Evolutionary conservation across 2,797 vertebrate genomes (phyloP).

Genomic region (Parotocinclus haroldoi): DNA sequence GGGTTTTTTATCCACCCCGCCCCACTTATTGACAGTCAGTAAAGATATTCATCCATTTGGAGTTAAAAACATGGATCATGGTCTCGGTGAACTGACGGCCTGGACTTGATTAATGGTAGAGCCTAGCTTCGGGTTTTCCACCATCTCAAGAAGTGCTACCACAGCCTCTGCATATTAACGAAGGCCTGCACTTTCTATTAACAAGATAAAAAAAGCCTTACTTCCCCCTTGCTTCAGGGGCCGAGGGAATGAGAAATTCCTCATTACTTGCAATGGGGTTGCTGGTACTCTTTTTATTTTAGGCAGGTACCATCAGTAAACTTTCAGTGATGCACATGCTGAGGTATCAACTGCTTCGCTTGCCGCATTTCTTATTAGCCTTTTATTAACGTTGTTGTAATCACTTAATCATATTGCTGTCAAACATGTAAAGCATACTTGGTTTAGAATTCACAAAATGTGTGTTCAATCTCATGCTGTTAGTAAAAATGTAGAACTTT

Average conservation of each 20-base stretch:
- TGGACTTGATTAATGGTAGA: constrained; percentile 99
- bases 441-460: background rate
- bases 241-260: constrained; percentile 92
- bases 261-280: constrained; percentile 97
- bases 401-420: too few relatives aligned
- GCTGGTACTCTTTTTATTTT: constrained; percentile 74
- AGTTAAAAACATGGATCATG: constrained; percentile 99
- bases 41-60: constrained; percentile 99
- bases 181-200: constrained; percentile 99
- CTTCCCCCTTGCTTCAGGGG: constrained; percentile 97
- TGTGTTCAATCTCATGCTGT: too few relatives aligned
- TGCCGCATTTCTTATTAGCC: constrained; percentile 59
- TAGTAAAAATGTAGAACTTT: too few relatives aligned
- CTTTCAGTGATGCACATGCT: constrained; percentile 79
- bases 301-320: constrained; percentile 90
- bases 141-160: constrained; percentile 81
- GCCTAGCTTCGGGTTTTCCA: constrained; percentile 89
- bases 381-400: too few relatives aligned
- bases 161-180: constrained; percentile 99
- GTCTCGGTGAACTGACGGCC: constrained; percentile 94
- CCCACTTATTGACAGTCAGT: constrained; percentile 97
- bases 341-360: constrained; percentile 65
- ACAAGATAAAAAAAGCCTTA: constrained; percentile 95
- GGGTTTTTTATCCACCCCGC: constrained; percentile 67
- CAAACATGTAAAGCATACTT: too few relatives aligned